Evolutionary conservation across 2,113 vertebrate species (phyloP).

Genomic region (Aegithalos caudatus): DNA sequence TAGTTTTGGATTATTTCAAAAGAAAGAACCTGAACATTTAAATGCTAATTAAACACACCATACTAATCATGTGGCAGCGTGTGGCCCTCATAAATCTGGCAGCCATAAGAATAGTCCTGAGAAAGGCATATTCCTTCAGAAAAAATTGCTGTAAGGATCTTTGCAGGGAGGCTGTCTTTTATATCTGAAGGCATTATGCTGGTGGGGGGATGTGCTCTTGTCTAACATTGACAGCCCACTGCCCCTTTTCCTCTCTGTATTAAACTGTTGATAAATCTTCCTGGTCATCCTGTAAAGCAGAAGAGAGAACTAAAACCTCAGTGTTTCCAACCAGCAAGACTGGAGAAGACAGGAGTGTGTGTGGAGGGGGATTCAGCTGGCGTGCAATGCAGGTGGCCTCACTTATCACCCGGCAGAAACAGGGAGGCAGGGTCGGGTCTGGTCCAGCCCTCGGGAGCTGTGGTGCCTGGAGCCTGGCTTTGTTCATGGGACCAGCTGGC

Average conservation of each 20-base stretch:
- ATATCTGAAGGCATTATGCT: neutral
- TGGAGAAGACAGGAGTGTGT: neutral
- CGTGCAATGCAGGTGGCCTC: neutral
- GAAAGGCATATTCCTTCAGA: conserved; percentile 2
- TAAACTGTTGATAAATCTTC: neutral
- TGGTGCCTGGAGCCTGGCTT: neutral
- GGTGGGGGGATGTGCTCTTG: neutral
- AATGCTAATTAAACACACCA: neutral
- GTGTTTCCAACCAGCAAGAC: neutral
- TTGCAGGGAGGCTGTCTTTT: neutral
- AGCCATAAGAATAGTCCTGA: neutral
- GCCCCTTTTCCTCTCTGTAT: neutral
- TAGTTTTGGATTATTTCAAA: neutral
- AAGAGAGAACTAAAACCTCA: neutral
- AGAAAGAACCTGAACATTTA: neutral
- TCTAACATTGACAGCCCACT: rapidly evolving
- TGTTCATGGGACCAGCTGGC: neutral
- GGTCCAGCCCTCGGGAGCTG: rapidly evolving
- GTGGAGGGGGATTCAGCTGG: neutral
- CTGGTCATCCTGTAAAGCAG: neutral
- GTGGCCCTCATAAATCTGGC: neutral
- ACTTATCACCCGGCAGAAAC: rapidly evolving
- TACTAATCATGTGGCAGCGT: neutral
- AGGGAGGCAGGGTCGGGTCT: neutral
- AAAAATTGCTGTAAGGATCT: neutral